Percentiles rank a stretch among this genome's conserved stretches.
Conservation (phyloP, 1,140 invertebrate species). For the Spodoptera litura region DNA sequence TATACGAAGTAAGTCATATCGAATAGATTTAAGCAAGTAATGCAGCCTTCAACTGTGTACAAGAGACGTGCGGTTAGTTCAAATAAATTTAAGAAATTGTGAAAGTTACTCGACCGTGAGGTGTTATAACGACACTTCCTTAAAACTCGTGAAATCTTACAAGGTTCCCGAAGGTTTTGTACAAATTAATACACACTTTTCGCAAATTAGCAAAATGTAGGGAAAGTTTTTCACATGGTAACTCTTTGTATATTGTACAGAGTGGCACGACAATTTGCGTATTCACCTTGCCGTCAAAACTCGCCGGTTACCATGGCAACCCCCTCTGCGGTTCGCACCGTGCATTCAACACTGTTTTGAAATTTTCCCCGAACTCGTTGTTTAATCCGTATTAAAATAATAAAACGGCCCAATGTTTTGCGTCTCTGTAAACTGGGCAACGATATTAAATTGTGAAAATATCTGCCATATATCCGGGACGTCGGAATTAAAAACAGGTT, state of each 20-base stretch:
- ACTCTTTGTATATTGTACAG: conserved; percentile 34
- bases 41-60: too few relatives aligned
- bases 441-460: conserved; percentile 59
- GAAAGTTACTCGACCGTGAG: too few relatives aligned
- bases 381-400: conserved; percentile 81
- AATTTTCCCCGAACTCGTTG: conserved; percentile 69
- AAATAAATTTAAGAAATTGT: too few relatives aligned
- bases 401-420: conserved; percentile 73
- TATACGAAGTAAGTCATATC: too few relatives aligned
- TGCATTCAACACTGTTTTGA: conserved; percentile 73
- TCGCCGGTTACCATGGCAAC: conserved; percentile 78
- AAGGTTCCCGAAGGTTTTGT: not conserved
- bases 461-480: conserved; percentile 56
- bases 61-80: too few relatives aligned
- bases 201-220: not conserved
- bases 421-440: conserved; percentile 32
- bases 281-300: conserved; percentile 68
- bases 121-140: too few relatives aligned
- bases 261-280: conserved; percentile 66
- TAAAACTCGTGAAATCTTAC: too few relatives aligned
- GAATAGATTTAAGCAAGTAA: too few relatives aligned
- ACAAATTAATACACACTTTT: not conserved
- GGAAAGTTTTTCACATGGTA: conserved; percentile 12
- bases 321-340: conserved; percentile 72
- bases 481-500: conserved; percentile 38